Evolutionary conservation across 1,140 invertebrate species (phyloP), one percentile per base, ranked within the genome.

Genomic region (Dufourea novaeangliae): DNA sequence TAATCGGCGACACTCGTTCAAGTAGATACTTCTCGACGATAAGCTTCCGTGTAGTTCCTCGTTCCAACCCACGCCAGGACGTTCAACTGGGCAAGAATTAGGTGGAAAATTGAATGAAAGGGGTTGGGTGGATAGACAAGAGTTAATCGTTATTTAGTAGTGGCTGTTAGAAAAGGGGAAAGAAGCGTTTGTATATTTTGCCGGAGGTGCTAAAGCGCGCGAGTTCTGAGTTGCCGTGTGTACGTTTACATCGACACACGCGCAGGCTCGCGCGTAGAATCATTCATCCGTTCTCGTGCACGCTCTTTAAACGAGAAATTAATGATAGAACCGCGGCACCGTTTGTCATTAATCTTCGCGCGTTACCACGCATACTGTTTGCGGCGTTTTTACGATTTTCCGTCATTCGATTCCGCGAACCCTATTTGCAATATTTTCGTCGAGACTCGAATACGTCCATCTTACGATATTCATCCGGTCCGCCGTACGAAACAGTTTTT

Each of bases 291-390:
- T 29, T 66, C n/a, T n/a, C 46, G 56, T 50, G 62, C 50, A 46
- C 22, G 71, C 25, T 41, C 34, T 66, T 64, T 41, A 74, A 74
- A 74, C 25, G 50, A 56, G 71, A 54, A 66, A 54, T 74, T 74
- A 74, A 74, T 52, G 34, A 66, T 56, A 41, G 71, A 37, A 74
- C 61, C n/a, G 37, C 25, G 29, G 22, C 61, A 17, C 17, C 22
- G 59, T 74, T 64, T 54, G 20, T 6, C 25, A 74, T 74, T 66
- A 82, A 77, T 61, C 57, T 50, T 46, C 44, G 25, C 17, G 39
- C 39, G 25, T 1, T 44, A 27, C 34, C 34, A 66, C 20, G 12
- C 29, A 46, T 54, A 54, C 6, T 52, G 32, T 74, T 56, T 12
- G n/a, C n/a, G n/a, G n/a, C n/a, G n/a, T n/a, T n/a, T 20, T 29